Percentiles rank a stretch among this genome's conserved stretches.
phyloP scores from a whole-genome alignment of 2,888 invertebrate species.

The Subacronicta megacephala region DNA sequence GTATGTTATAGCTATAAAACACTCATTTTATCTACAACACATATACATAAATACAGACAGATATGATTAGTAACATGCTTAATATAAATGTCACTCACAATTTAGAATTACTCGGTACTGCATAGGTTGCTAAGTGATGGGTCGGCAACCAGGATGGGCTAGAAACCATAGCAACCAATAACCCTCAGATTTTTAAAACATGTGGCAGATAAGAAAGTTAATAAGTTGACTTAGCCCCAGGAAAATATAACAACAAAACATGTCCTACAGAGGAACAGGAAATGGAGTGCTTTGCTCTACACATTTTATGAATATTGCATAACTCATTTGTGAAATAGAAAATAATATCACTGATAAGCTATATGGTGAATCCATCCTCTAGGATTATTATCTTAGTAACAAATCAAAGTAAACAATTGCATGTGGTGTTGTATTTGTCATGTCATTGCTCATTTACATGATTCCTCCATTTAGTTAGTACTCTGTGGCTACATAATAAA shows the following conservation, averaged over 20 bases:
- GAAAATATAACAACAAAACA: background rate
- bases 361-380: no score
- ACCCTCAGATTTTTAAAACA: constrained; percentile 19
- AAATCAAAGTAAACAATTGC: no score
- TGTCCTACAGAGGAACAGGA: constrained; percentile 2
- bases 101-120: constrained; percentile 21
- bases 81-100: constrained; percentile 42
- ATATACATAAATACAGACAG: no score
- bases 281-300: constrained; percentile 17
- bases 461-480: constrained; percentile 16
- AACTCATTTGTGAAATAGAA: no score
- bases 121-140: constrained; percentile 35
- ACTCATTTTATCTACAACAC: constrained; percentile 42
- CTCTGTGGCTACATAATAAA: constrained; percentile 14
- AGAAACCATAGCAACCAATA: constrained; percentile 50
- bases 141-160: constrained; percentile 44
- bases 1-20: background rate
- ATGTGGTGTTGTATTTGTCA: no score
- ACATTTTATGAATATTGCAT: no score
- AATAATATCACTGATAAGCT: no score
- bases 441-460: background rate
- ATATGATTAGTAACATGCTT: constrained; percentile 33
- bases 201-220: constrained; percentile 13
- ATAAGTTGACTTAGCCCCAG: constrained; percentile 3
- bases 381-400: no score